phyloP scores from a whole-genome alignment of 2,888 invertebrate genomes.

The Schrankia costaestrigalis region DNA sequence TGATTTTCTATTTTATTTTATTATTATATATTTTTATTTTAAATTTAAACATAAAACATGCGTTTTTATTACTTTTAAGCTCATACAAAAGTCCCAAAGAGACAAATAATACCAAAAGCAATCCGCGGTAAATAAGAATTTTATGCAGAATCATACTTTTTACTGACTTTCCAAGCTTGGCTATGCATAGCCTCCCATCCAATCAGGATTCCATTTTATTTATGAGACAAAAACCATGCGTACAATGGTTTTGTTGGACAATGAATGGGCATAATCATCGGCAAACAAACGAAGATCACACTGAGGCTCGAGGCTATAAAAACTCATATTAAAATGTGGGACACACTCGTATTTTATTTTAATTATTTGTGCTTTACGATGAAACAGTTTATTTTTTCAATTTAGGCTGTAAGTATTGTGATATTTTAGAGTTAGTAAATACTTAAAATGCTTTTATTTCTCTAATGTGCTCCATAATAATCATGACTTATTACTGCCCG shows the following conservation, averaged over 20 bases:
- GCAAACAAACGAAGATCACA: conserved; percentile 51
- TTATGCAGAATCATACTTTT: conserved; percentile 24
- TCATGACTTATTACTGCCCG: too few species aligned
- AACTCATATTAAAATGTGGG: conserved; percentile 29
- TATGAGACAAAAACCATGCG: conserved; percentile 33
- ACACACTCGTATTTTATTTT: conserved; percentile 13
- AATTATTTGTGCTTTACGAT: conserved; percentile 9
- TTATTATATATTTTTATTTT: too few species aligned
- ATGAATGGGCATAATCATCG: conserved; percentile 52
- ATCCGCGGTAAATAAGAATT: conserved; percentile 13
- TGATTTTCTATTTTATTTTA: too few species aligned
- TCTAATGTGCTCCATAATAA: too few species aligned
- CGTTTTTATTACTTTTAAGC: too few species aligned
- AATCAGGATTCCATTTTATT: conserved; percentile 33
- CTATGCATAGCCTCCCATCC: conserved; percentile 30
- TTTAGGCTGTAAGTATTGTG: too few species aligned
- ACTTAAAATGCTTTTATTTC: too few species aligned
- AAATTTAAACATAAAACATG: too few species aligned
- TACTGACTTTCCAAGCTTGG: conserved; percentile 23
- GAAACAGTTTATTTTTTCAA: too few species aligned
- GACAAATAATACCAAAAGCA: conserved; percentile 17
- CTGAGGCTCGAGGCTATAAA: conserved; percentile 33
- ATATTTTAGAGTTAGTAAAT: too few species aligned
- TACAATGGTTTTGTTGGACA: conserved; percentile 45
- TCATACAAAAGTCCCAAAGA: too few species aligned